These are phyloP conservation scores for Pogonus chalceus DNA, from an alignment of 1,140 invertebrate species.

Conservation along the genomic window DNA sequence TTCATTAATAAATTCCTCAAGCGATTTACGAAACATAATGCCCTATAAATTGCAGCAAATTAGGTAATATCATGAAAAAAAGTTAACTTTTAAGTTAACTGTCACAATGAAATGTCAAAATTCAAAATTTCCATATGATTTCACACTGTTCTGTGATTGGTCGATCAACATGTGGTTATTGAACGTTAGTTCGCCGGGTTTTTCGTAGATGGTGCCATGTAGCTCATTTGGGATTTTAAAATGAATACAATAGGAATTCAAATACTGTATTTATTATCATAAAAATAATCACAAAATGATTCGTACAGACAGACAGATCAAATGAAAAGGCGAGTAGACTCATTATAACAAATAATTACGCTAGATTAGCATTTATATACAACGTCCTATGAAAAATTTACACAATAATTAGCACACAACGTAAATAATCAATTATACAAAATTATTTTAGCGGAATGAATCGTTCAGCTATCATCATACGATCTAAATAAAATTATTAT, in stretches of 20 bases:
- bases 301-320: slow-evolving; percentile 27
- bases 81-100: background rate
- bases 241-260: background rate
- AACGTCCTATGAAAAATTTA: slow-evolving; percentile 28
- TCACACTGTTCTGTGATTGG: no score
- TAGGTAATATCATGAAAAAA: no score
- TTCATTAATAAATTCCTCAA: background rate
- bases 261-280: slow-evolving; percentile 35
- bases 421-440: slow-evolving; percentile 30
- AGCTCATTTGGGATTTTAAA: no score
- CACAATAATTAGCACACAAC: slow-evolving; percentile 27
- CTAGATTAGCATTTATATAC: slow-evolving; percentile 32
- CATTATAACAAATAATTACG: slow-evolving; percentile 24
- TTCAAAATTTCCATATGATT: no score
- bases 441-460: slow-evolving; percentile 28
- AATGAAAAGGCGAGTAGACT: slow-evolving; percentile 20
- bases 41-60: background rate
- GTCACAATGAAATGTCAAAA: background rate
- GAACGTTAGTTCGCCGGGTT: no score
- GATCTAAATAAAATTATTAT: background rate
- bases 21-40: background rate
- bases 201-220: no score
- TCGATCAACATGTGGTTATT: no score
- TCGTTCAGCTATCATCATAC: background rate
- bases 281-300: slow-evolving; percentile 33